Percentiles rank a stretch among this genome's conserved stretches.
Conservation (phyloP, 2,888 invertebrate genomes). For the Ramazzottius varieornatus region DNA sequence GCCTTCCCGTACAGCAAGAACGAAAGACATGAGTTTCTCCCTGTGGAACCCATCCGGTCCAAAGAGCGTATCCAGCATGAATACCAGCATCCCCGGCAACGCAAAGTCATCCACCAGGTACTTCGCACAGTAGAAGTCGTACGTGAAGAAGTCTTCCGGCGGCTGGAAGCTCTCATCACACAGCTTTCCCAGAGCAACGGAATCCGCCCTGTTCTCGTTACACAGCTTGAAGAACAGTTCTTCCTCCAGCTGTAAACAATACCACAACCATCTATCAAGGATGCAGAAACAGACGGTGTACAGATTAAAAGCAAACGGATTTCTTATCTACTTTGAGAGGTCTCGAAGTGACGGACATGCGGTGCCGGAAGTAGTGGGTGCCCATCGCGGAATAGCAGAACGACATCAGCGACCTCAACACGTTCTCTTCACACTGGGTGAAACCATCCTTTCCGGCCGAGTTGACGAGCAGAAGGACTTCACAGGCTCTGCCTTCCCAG, state of each 20-base stretch:
- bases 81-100: slow-evolving; percentile 3
- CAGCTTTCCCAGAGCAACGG: neutral
- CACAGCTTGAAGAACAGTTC: neutral
- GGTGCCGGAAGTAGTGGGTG: neutral
- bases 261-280: too few species aligned
- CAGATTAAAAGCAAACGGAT: too few species aligned
- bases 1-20: neutral
- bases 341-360: neutral
- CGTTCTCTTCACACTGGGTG: neutral
- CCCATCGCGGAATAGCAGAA: neutral
- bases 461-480: neutral
- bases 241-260: neutral
- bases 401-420: neutral
- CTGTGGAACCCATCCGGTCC: neutral
- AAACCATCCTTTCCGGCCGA: neutral
- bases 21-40: neutral
- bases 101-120: neutral
- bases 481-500: neutral
- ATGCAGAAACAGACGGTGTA: too few species aligned
- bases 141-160: neutral
- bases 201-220: neutral
- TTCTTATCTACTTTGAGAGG: too few species aligned
- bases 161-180: neutral
- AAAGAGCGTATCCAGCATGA: slow-evolving; percentile 3
- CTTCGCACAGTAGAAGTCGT: slow-evolving; percentile 4